Evolutionary conservation across 2,113 vertebrate species (phyloP).

Genomic region (Morone saxatilis): DNA sequence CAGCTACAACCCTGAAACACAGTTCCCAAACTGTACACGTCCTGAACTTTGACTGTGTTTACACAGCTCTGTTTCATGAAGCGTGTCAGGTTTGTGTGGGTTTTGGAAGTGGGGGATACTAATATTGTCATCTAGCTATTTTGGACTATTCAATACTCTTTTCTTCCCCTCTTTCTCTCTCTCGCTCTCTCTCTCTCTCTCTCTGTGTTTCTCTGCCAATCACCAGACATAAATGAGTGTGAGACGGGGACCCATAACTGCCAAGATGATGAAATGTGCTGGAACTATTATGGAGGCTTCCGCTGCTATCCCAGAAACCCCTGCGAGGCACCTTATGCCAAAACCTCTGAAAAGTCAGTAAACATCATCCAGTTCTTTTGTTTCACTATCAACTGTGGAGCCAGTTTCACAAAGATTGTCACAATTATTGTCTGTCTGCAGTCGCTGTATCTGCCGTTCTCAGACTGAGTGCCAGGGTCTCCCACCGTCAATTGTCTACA

Average conservation of each 20-base stretch:
- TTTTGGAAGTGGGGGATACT: slow-evolving; percentile 31
- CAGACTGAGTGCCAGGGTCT: slow-evolving; percentile 88
- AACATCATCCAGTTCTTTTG: slow-evolving; percentile 13
- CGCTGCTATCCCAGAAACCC: slow-evolving; percentile 96
- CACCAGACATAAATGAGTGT: slow-evolving; percentile 96
- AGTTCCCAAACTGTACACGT: neutral
- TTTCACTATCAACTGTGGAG: neutral
- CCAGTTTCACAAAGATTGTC: neutral
- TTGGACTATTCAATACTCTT: slow-evolving; percentile 31
- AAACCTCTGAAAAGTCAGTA: slow-evolving; percentile 94
- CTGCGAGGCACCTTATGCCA: slow-evolving; percentile 93
- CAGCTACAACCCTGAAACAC: slow-evolving; percentile 10
- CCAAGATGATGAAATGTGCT: slow-evolving; percentile 95
- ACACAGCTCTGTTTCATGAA: slow-evolving; percentile 46
- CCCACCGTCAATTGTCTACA: slow-evolving; percentile 95
- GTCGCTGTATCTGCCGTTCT: slow-evolving; percentile 93
- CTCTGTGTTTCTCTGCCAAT: slow-evolving; percentile 48
- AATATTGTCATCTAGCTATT: slow-evolving; percentile 44
- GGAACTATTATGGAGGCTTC: slow-evolving; percentile 96
- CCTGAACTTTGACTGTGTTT: slow-evolving; percentile 45
- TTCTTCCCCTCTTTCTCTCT: neutral
- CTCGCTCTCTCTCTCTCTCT: neutral
- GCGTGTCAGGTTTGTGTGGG: slow-evolving; percentile 31
- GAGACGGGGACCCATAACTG: slow-evolving; percentile 91
- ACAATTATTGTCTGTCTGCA: slow-evolving; percentile 68